phyloP scores from a whole-genome alignment of 1,140 invertebrate species.

The Drosophila kepulauana region DNA sequence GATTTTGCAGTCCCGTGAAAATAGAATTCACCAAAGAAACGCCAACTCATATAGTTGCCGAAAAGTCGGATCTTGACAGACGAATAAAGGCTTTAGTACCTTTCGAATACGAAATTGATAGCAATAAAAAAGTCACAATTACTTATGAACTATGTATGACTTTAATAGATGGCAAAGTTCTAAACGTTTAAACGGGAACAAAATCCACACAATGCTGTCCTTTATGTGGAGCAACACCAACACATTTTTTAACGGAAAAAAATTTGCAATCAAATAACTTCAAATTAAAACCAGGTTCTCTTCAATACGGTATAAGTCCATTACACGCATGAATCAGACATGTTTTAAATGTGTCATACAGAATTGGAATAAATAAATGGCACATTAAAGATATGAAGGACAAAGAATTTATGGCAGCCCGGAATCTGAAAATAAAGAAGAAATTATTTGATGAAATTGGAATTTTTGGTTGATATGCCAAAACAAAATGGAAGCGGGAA shows the following conservation, averaged over 20 bases:
- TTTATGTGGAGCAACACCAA: constrained; percentile 28
- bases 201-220: constrained; percentile 24
- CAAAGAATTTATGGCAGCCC: too few species aligned
- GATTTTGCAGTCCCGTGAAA: background rate
- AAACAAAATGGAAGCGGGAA: constrained; percentile 4
- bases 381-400: constrained; percentile 7
- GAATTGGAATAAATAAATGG: constrained; percentile 21
- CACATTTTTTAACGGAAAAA: constrained; percentile 2
- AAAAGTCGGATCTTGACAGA: too few species aligned
- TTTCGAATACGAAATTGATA: too few species aligned
- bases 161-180: constrained; percentile 29
- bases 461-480: background rate
- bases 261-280: too few species aligned
- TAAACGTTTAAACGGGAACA: constrained; percentile 28
- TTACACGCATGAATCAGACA: constrained; percentile 28
- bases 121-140: constrained; percentile 6
- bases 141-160: constrained; percentile 26
- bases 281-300: background rate
- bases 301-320: constrained; percentile 25
- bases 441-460: background rate
- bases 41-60: constrained; percentile 1
- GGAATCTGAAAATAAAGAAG: too few species aligned
- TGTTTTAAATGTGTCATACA: constrained; percentile 25
- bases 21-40: constrained; percentile 5
- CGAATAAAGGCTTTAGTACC: too few species aligned